A percentile compares a stretch with the other conserved stretches of the same genome.
phyloP scores from a whole-genome alignment of 2,797 vertebrate species.

The Coccyzus lansbergi region DNA sequence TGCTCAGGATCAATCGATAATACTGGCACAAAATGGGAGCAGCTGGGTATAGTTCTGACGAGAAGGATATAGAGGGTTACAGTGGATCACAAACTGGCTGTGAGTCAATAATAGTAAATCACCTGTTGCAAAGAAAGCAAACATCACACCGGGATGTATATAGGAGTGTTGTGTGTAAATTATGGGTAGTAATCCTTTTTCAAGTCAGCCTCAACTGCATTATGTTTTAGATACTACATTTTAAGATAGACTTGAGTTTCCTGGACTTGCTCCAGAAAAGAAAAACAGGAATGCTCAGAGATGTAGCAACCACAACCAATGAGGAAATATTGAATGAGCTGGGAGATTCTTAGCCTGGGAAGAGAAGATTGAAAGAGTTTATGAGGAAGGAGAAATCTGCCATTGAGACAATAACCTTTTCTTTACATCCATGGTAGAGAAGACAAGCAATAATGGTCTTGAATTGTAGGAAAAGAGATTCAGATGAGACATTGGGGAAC shows the following conservation, averaged over 20 bases:
- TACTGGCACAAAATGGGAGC: background rate
- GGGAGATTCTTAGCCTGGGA: background rate
- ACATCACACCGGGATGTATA: background rate
- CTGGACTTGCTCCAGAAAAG: background rate
- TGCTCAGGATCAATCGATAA: background rate
- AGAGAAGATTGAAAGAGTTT: background rate
- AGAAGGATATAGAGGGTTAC: background rate
- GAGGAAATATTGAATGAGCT: background rate
- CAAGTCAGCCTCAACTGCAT: background rate
- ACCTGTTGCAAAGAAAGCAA: conserved; percentile 42
- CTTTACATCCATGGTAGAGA: background rate
- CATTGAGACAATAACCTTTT: conserved; percentile 35
- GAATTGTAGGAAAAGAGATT: conserved; percentile 53
- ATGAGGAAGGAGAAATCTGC: background rate
- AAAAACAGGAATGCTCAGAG: background rate
- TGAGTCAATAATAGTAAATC: conserved; percentile 27
- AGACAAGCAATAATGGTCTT: conserved; percentile 9
- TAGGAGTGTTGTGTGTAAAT: background rate
- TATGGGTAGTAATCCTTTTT: background rate
- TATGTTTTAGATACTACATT: background rate
- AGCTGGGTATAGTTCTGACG: background rate
- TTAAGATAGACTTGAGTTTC: background rate
- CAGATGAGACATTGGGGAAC: conserved; percentile 40
- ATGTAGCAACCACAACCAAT: background rate
- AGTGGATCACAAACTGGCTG: conserved; percentile 5